Evolutionary conservation across 2,888 invertebrate genomes (phyloP).

Genomic region (Bellardia bayeri): DNA sequence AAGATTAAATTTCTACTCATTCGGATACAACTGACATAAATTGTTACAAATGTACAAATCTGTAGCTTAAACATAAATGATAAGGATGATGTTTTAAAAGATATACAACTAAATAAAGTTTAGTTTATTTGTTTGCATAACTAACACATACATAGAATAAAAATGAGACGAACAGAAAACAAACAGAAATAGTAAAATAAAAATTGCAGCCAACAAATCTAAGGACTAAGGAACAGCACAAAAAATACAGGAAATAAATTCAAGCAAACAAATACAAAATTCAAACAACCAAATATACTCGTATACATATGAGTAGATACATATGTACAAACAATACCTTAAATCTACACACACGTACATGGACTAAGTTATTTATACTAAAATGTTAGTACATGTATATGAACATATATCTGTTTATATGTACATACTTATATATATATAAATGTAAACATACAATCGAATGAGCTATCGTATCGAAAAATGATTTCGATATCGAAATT

Average conservation of each 20-base stretch:
- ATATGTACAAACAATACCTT: neutral
- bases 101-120: neutral
- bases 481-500: too few species aligned
- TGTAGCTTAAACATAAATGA: constrained; percentile 24
- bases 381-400: neutral
- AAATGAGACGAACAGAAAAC: neutral
- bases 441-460: too few species aligned
- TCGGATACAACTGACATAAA: constrained; percentile 11
- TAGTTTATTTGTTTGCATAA: neutral
- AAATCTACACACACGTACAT: neutral
- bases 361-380: neutral
- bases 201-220: neutral
- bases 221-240: neutral
- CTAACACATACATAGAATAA: neutral
- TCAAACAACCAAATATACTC: neutral
- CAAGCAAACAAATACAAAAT: neutral
- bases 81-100: constrained; percentile 26
- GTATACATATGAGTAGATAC: neutral
- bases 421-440: too few species aligned
- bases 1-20: neutral
- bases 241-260: constrained; percentile 1
- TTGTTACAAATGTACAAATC: constrained; percentile 39
- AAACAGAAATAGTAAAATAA: neutral
- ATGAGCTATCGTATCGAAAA: too few species aligned
- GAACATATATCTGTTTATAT: neutral